Evolutionary conservation across 2,888 invertebrate species (phyloP), one percentile per base, ranked within the genome.

Genomic region (Antitype chi): DNA sequence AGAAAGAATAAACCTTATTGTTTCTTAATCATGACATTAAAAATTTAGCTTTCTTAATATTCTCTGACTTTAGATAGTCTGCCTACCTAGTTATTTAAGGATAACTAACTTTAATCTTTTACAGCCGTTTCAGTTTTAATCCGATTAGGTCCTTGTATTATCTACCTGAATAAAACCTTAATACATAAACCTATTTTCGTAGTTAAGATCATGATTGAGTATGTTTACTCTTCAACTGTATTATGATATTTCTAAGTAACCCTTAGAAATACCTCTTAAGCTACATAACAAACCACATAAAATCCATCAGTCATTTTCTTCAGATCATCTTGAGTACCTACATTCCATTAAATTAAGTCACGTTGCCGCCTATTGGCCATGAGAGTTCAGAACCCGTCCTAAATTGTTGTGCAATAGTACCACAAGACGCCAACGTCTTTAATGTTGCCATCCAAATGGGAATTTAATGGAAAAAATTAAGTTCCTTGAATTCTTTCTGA

Each of bases 401-500:
- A 79, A 83, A 84, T 75, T 80, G 67, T 87, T 87, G 69, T 82
- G 88, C 86, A 87, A 87, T 86, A 76, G 47, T 59, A 66, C 20
- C 47, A 55, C 15, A n/a, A 59, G 2, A 38, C 43, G 25, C 70
- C n/a, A 72, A 63, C 49, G 28, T 49, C 43, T 28, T 28, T 81
- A 69, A 70, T 66, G 62, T 74, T 74, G 55, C 60, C 28, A 32
- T 4, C 67, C 47, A 76, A 84, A 85, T 81, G 76, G 43, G 49
- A 74, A 15, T 67, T 66, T 85, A 85, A 81, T 74, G 64, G 32
- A n/a, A 72, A 53, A 15, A 52, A 60, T n/a, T 25, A 0, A 11
- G 11, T 70, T 49, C 13, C 20, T 28, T 20, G 28, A 60, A 62
- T 74, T 67, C 43, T 64, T 52, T 23, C 8, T 1, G 32, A 49